Base-by-base conservation (phyloP, 2,797 vertebrate species). In the Aphelocoma californica region DNA sequence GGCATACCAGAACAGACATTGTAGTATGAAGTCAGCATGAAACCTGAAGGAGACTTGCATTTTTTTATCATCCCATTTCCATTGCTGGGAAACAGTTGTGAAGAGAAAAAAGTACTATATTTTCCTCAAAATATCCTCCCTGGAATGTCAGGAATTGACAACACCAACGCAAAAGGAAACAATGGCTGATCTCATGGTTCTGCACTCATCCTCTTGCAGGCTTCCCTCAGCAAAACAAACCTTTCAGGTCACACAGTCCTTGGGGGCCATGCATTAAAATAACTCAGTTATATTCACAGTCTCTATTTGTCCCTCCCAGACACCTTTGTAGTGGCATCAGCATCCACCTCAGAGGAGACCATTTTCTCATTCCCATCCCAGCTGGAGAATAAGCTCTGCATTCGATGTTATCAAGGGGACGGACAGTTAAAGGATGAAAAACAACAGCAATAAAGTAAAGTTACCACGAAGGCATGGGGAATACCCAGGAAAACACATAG, bases 401-500 rank as follows among this genome's bases (percentile, higher is more conserved):
- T 90, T 74, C 3, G 83, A 93, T 82, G 60, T 91, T 90, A 96
- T 79, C 20, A 29, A 75, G 74, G 91, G 73, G 79, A 87, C 1
- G 3, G 82, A 40, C 40, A 90, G 88, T 91, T 95, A 92, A 96
- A 97, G 72, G 83, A 74, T 10, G 2, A 45, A 95, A 97, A 95
- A 28, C n/a, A 88, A 25, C n/a, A 90, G 44, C 48, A 79, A n/a
- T n/a, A 47, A 90, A 95, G 66, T 93, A 96, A 97, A 47, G 25
- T 60, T 96, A 81, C n/a, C 40, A 90, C 1, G 29, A 97, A 97
- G 78, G 82, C 93, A 87, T 75, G 57, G 61, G 78, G 78, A 94
- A 97, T 92, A 93, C 56, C 92, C 94, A 82, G 82, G 86, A 95
- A 97, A 96, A 91, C 92, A 86, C 48, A 92, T 80, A 77, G 94